Evolutionary conservation across 2,888 invertebrate genomes (phyloP).

Genomic region (Malthinus seriepunctatus): DNA sequence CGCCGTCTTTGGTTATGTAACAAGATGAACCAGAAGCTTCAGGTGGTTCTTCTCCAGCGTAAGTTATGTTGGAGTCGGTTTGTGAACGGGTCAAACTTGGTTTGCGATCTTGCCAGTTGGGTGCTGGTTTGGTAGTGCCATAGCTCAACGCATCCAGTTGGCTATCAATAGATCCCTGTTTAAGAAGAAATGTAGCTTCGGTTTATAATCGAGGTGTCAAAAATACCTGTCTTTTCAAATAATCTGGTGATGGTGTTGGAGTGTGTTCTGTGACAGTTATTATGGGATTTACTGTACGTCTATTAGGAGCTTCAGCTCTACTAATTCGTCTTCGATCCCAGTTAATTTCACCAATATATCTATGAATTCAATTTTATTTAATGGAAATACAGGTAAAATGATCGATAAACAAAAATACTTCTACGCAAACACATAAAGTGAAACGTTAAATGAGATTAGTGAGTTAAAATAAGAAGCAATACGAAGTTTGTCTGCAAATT

Average conservation of each 20-base stretch:
- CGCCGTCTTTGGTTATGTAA: slow-evolving; percentile 94
- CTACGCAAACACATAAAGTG: too few relatives aligned
- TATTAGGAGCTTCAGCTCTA: slow-evolving; percentile 57
- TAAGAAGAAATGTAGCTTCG: slow-evolving; percentile 6
- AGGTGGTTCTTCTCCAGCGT: slow-evolving; percentile 81
- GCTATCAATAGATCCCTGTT: slow-evolving; percentile 83
- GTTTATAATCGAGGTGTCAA: slow-evolving; percentile 6
- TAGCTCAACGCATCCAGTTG: slow-evolving; percentile 75
- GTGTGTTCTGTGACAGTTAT: slow-evolving; percentile 97
- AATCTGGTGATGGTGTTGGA: slow-evolving; percentile 89
- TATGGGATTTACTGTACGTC: slow-evolving; percentile 86
- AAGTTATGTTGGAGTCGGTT: slow-evolving; percentile 91
- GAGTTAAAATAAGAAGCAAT: background rate
- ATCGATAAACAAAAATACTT: too few relatives aligned
- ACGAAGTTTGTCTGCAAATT: slow-evolving; percentile 10
- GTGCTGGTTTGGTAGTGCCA: slow-evolving; percentile 60
- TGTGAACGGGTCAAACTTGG: slow-evolving; percentile 81
- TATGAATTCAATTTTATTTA: slow-evolving; percentile 44
- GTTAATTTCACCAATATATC: slow-evolving; percentile 73
- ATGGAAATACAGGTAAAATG: too few relatives aligned
- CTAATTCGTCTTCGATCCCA: slow-evolving; percentile 65
- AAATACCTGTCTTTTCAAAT: slow-evolving; percentile 75
- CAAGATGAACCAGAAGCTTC: slow-evolving; percentile 87
- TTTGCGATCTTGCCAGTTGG: slow-evolving; percentile 67
- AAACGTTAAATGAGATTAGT: too few relatives aligned